Evolutionary conservation across 2,797 vertebrate genomes (phyloP), one percentile per base, ranked within the genome.

Genomic region (Molothrus ater): DNA sequence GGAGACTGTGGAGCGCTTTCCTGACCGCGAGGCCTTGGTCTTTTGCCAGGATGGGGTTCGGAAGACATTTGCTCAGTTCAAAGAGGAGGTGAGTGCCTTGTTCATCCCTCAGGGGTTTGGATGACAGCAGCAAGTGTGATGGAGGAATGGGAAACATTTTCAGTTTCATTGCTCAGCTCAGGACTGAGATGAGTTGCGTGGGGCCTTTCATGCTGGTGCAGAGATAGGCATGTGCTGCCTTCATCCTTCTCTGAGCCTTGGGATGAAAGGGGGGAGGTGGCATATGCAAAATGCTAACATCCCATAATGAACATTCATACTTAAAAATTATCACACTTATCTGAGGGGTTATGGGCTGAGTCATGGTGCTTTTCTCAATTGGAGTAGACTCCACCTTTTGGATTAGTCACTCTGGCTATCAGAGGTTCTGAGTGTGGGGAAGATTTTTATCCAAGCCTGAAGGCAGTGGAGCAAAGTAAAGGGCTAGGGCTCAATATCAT

Each of bases 61-160:
- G 60, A 98, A 98, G 96, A 99, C 98, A 0, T 99, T 99, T 96
- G 97, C 97, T 40, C 98, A 98, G 64, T 97, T 99, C 87, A 98
- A 98, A 59, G 95, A 98, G 80, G 98, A 99, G 88, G 99, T 99
- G 73, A 25, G 98, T 96, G 36, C 26, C 34, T 25, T 8, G 13
- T 7, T 81, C 3, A 0, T 8, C n/a, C 54, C 22, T 53, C 9
- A 1, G 29, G 4, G 1, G 1, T 19, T 24, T 22, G 45, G 13
- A 1, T 13, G 26, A 6, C 45, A 45, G 36, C 48, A 47, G 32
- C 31, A 65, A n/a, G 12, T 2, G 0, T 4, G 31, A 11, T 40
- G 61, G 79, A 47, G 59, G 42, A 51, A 24, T 40, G 53, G 38
- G 17, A 69, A 51, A 18, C 0, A 26, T 26, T 59, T 34, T 59